Evolutionary conservation across 2,113 vertebrate genomes (phyloP).

Genomic region (Entomyzon cyanotis): DNA sequence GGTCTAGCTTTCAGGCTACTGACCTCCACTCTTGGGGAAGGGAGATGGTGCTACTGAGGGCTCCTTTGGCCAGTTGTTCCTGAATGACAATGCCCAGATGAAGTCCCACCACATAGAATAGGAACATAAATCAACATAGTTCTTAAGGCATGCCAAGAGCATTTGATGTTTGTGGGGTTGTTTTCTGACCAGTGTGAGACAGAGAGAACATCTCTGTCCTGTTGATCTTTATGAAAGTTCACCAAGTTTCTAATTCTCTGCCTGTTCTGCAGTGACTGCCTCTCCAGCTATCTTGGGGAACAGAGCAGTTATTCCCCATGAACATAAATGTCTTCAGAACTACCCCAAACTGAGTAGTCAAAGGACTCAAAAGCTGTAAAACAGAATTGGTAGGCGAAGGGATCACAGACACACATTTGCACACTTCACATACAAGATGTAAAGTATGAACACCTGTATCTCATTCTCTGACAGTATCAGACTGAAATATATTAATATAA

Average conservation of each 20-base stretch:
- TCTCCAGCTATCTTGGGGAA: neutral
- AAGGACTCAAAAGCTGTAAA: neutral
- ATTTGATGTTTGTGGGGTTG: neutral
- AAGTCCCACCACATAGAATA: neutral
- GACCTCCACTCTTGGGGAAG: neutral
- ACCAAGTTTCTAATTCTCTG: neutral
- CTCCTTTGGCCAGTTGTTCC: neutral
- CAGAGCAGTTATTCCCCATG: neutral
- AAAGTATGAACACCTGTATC: neutral
- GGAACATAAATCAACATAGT: neutral
- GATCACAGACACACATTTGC: neutral
- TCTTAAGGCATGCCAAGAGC: neutral
- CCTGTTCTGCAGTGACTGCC: neutral
- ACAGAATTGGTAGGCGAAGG: neutral
- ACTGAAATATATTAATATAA: neutral
- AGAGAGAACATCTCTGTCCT: neutral
- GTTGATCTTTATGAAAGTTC: neutral
- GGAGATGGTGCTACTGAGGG: neutral
- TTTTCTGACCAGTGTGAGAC: neutral
- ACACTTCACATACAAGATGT: neutral
- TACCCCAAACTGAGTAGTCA: neutral
- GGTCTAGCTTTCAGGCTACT: neutral
- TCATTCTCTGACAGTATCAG: neutral
- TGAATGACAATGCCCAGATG: neutral
- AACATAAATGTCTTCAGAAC: neutral